Percentiles rank a stretch among this genome's conserved stretches.
phyloP scores from a whole-genome alignment of 1,140 invertebrate species.

The Drosophila setifemur region DNA sequence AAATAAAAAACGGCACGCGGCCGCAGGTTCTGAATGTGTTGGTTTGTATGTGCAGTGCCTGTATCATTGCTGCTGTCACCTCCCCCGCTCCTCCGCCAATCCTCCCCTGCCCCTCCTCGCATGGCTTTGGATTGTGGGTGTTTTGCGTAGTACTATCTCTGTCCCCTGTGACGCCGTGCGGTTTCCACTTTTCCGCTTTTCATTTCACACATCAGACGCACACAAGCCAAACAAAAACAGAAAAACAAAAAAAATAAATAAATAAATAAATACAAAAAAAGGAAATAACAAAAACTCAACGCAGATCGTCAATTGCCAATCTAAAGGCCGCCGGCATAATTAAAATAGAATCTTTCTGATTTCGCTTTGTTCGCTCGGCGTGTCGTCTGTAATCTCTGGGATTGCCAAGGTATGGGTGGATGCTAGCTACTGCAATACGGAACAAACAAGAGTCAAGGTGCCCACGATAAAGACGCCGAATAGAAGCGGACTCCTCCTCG shows the following conservation, averaged over 20 bases:
- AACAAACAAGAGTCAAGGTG: constrained; percentile 69
- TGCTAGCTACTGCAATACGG: constrained; percentile 55
- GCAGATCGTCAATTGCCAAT: constrained; percentile 69
- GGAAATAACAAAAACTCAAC: constrained; percentile 16
- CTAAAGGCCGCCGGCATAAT: constrained; percentile 69
- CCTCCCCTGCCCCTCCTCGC: constrained; percentile 1
- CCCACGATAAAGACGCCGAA: constrained; percentile 27
- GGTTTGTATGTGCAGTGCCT: background rate
- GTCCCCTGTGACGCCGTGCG: constrained; percentile 21
- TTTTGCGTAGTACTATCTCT: constrained; percentile 51
- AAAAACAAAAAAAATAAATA: constrained; percentile 1
- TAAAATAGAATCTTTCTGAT: constrained; percentile 61
- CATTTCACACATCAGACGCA: constrained; percentile 11
- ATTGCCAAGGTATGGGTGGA: background rate
- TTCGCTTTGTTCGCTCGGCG: constrained; percentile 16
- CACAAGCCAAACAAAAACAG: background rate
- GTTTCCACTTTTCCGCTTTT: constrained; percentile 67
- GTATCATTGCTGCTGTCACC: background rate
- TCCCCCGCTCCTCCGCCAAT: background rate
- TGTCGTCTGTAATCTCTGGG: background rate
- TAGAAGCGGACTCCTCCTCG: constrained; percentile 22
- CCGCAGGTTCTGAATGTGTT: constrained; percentile 21
- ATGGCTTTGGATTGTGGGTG: constrained; percentile 51
- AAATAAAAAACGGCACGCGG: constrained; percentile 75
- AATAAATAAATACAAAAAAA: constrained; percentile 13